These are phyloP conservation scores for Cancer borealis DNA, from an alignment of 2,888 invertebrate species.

Conservation along the genomic window DNA sequence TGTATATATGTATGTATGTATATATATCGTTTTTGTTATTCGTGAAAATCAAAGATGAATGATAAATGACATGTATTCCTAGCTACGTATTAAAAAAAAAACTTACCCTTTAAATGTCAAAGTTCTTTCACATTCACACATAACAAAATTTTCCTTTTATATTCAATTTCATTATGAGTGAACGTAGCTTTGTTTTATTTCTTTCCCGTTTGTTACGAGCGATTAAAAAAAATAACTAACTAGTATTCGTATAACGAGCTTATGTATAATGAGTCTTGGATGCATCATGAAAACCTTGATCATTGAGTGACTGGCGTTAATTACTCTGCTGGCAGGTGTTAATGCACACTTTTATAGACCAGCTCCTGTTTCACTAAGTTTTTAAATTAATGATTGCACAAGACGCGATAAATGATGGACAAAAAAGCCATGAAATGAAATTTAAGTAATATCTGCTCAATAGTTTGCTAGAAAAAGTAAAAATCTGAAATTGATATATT, in stretches of 20 bases:
- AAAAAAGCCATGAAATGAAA: background rate
- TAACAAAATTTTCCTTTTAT: too few species aligned
- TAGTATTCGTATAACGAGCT: background rate
- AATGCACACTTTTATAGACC: background rate
- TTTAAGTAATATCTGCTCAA: background rate
- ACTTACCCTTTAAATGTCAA: too few species aligned
- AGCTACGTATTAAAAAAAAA: too few species aligned
- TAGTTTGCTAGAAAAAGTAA: background rate
- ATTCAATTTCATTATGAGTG: too few species aligned
- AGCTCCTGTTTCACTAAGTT: background rate
- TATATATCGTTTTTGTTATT: background rate
- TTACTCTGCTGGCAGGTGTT: background rate
- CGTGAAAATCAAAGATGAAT: too few species aligned
- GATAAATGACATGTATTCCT: too few species aligned
- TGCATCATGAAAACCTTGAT: background rate
- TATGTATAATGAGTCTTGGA: background rate
- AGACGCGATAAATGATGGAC: background rate
- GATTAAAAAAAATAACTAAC: background rate
- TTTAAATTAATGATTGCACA: background rate
- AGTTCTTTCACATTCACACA: too few species aligned
- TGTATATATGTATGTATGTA: too few species aligned
- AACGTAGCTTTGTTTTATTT: too few species aligned
- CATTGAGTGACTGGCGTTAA: background rate
- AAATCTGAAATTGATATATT: too few species aligned
- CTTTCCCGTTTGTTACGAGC: too few species aligned